phyloP scores from a whole-genome alignment of 2,113 vertebrate genomes.

The Ceyx melanurus region DNA sequence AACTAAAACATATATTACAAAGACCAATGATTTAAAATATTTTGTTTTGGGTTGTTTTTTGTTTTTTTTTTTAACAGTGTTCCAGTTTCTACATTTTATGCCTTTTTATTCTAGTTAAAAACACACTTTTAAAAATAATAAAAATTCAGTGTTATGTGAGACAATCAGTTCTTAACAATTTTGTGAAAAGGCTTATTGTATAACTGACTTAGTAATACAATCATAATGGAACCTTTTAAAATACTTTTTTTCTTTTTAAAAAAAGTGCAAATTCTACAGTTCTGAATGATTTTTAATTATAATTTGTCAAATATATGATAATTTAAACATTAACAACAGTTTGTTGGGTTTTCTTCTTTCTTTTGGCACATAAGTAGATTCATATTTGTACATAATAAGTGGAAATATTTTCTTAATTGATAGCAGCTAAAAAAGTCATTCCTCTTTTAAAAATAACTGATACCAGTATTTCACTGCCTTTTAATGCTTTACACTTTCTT shows the following conservation, averaged over 20 bases:
- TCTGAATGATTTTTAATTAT: background rate
- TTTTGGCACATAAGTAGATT: background rate
- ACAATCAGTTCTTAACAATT: background rate
- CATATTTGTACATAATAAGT: background rate
- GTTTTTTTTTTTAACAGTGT: background rate
- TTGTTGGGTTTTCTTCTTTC: too few species aligned
- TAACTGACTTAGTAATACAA: background rate
- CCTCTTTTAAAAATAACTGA: background rate
- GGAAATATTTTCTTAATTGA: background rate
- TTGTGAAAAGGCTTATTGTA: background rate
- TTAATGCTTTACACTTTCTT: background rate
- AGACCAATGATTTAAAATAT: background rate
- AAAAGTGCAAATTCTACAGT: background rate
- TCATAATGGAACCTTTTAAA: background rate
- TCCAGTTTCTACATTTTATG: background rate
- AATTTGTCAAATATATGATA: background rate
- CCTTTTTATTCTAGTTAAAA: background rate
- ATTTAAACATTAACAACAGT: background rate
- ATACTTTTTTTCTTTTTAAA: background rate
- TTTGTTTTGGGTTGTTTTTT: background rate
- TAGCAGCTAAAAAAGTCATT: background rate
- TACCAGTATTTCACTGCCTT: background rate
- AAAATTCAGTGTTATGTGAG: background rate
- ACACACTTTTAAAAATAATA: background rate
- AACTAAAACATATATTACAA: background rate